Conservation (phyloP, 2,113 vertebrate species). For the Etheostoma cragini region DNA sequence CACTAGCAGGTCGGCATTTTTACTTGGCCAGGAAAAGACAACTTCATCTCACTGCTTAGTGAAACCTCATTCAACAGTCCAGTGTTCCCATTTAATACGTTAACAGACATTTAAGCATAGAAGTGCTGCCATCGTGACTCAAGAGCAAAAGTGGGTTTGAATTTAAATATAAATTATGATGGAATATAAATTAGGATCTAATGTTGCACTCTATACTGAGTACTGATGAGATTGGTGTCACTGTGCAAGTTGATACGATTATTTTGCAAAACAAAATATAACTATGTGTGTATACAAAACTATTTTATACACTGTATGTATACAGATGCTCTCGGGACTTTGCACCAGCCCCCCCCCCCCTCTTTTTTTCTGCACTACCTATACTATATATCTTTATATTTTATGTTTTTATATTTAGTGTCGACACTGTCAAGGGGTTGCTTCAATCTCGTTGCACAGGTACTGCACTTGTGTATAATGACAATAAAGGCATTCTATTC, state of each 20-base stretch:
- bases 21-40: constrained; percentile 15
- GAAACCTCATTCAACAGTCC: constrained; percentile 24
- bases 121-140: neutral
- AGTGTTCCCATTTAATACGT: neutral
- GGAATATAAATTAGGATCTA: accelerated
- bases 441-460: no score
- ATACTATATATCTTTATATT: no score
- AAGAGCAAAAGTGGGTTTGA: neutral
- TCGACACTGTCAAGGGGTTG: no score
- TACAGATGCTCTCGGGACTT: no score
- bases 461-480: no score
- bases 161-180: neutral
- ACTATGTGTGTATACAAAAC: neutral
- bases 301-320: no score
- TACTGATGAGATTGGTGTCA: neutral
- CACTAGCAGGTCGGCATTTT: constrained; percentile 24
- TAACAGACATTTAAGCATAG: neutral
- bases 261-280: constrained; percentile 1
- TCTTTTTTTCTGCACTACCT: no score
- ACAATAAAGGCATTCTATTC: no score
- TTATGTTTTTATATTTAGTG: no score
- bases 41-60: constrained; percentile 24
- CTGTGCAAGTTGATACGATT: neutral
- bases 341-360: no score
- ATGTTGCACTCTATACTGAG: neutral